These are phyloP conservation scores for Dolichopus griseipennis DNA, from an alignment of 2,888 invertebrate species.

Conservation along the genomic window DNA sequence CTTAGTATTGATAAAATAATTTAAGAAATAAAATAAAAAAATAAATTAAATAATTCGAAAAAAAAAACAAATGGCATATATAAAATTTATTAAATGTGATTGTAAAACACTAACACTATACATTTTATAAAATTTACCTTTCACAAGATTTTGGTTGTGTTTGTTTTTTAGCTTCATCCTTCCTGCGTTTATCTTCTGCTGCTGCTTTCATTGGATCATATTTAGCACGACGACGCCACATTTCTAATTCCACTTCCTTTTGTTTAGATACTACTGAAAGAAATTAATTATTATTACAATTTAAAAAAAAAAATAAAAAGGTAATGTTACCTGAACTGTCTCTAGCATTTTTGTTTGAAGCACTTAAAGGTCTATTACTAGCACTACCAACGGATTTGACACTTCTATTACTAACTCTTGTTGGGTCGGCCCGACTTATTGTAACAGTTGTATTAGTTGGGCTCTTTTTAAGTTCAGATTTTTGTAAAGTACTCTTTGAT, in stretches of 20 bases:
- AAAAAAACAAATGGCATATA: background rate
- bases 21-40: slow-evolving; percentile 21
- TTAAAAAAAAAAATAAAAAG: background rate
- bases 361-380: slow-evolving; percentile 23
- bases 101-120: background rate
- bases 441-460: slow-evolving; percentile 41
- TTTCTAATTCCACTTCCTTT: slow-evolving; percentile 78
- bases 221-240: slow-evolving; percentile 91
- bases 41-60: slow-evolving; percentile 18
- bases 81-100: background rate
- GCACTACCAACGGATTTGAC: slow-evolving; percentile 32
- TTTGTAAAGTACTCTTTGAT: slow-evolving; percentile 43
- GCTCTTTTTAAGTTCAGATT: slow-evolving; percentile 37
- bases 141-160: slow-evolving; percentile 31
- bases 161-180: slow-evolving; percentile 47
- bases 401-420: slow-evolving; percentile 39
- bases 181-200: slow-evolving; percentile 69
- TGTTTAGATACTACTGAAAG: slow-evolving; percentile 52
- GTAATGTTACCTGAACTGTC: slow-evolving; percentile 36
- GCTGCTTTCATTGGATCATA: slow-evolving; percentile 93
- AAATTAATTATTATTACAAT: background rate
- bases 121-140: slow-evolving; percentile 29
- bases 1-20: slow-evolving; percentile 31
- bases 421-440: slow-evolving; percentile 35
- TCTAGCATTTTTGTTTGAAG: slow-evolving; percentile 29